A percentile compares a stretch with the other conserved stretches of the same genome.
Conservation (phyloP, 2,113 vertebrate genomes). For the Phaethornis superciliosus region DNA sequence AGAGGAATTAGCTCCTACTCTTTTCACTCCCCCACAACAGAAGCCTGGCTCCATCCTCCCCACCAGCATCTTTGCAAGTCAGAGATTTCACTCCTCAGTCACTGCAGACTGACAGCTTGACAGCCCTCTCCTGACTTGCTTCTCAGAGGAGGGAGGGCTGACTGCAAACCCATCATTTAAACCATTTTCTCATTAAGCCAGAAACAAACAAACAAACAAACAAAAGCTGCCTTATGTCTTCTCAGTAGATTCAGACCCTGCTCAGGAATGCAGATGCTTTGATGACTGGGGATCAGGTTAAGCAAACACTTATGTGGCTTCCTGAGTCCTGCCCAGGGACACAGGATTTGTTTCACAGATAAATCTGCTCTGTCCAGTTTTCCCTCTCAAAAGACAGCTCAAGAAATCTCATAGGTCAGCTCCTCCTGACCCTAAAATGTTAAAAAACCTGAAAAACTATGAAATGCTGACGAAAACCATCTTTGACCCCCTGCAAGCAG, state of each 20-base stretch:
- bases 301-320: not conserved
- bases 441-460: fast-evolving
- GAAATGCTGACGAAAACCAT: fast-evolving
- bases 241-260: not conserved
- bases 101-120: not conserved
- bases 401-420: not conserved
- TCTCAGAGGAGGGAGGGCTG: not conserved
- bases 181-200: not conserved
- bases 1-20: not conserved
- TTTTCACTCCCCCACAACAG: not conserved
- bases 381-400: not conserved
- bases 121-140: not conserved
- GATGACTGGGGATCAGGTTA: not conserved
- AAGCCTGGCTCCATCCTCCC: not conserved
- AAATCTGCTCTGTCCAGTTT: fast-evolving
- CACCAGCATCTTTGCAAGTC: not conserved
- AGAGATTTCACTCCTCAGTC: not conserved
- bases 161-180: not conserved
- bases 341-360: not conserved
- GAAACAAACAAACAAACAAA: not conserved
- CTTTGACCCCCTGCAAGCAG: not conserved
- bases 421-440: not conserved
- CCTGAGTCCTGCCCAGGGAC: not conserved
- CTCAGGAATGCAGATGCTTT: not conserved
- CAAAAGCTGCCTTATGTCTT: not conserved